Evolutionary conservation across 2,888 invertebrate genomes (phyloP), one percentile per base, ranked within the genome.

Genomic region (Lacanobia wlatinum): DNA sequence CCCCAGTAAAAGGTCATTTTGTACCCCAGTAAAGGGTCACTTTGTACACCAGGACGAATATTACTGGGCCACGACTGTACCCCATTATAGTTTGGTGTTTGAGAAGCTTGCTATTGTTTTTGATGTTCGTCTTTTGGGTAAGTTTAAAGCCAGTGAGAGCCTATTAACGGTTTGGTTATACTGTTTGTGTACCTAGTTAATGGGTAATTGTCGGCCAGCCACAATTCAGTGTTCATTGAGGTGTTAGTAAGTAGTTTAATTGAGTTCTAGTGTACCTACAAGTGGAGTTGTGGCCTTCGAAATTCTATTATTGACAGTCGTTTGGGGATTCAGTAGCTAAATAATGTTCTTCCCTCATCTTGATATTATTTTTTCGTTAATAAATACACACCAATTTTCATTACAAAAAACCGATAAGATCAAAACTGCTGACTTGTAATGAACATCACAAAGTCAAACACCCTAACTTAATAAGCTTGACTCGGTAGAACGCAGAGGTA

Each of bases 11-110:
- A 38, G 69, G 55, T 55, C 62, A 71, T 67, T 76, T 64, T 71
- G 63, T 71, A 72, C 72, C 53, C 48, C 52, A 65, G 58, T 52
- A 21, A 70, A 52, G 34, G 71, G 58, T 62, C 71, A 72, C 70
- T 70, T 67, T 75, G 62, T 73, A 48, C 56, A 34, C 58, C 23
- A 63, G 48, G 21, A 43, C 46, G 74, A 78, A 74, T 72, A 78
- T 77, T 76, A 62, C 46, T 77, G 71, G 52, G 16, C 23, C 40
- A 53, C 12, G 1, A 53, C 2, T 58, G 58, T 58, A 58, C 58
- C 38, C 40, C 21, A n/a, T 56, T 61, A 59, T 55, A 74, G 64
- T 80, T 70, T 23, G 43, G 63, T 63, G 43, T 73, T 73, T 18
- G 58, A 52, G 60, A 55, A 60, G 43, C 50, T 8, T 28, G 62